Base-by-base conservation (phyloP, 2,888 invertebrate genomes). In the Drosophila anceps region DNA sequence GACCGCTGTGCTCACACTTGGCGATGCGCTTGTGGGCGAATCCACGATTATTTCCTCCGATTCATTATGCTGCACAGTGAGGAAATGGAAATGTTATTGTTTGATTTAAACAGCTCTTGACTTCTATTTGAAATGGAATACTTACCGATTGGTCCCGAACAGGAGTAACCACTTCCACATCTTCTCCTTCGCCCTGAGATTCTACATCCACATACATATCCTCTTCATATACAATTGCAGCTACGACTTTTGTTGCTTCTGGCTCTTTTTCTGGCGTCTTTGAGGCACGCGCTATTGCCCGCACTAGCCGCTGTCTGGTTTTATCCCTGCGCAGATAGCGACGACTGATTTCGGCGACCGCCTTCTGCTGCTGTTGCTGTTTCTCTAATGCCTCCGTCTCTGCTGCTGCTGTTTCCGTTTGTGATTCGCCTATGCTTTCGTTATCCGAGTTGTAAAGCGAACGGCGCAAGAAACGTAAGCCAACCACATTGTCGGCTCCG, bases 31-130 rank as follows among this genome's bases (percentile, higher is more conserved):
- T 10, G 84, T 82, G 13, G 92, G 92, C 5, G 92, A 92, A n/a
- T 87, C 81, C 2, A 84, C 88, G 66, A 92, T 91, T 9, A 90
- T 79, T 9, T 92, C 92, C 1, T 92, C 92, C 1, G 91, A 89
- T 24, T 74, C 70, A 53, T 91, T 78, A 2, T 64, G 73, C 91
- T 92, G 51, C 5, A 20, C 3, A 20, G 69, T 29, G 12, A 10
- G 44, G 27, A 37, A 13, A 13, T 9, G 0, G 1, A 31, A 18
- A 31, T 31, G 48, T 2, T 10, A 29, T 6, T 10, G 44, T 13
- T 15, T 7, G 24, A 7, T 13, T 44, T 8, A 0, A 13, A 5
- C 5, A 1, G 18, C 9, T 20, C 7, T 20, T 24, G 13, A 13
- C 31, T 50, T 20, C 12, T 6, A 33, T 0, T 50, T 20, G 13